A percentile compares a stretch with the other conserved stretches of the same genome.
Evolutionary conservation across 2,113 vertebrate genomes (phyloP).

Genomic region (Kryptolebias marmoratus): DNA sequence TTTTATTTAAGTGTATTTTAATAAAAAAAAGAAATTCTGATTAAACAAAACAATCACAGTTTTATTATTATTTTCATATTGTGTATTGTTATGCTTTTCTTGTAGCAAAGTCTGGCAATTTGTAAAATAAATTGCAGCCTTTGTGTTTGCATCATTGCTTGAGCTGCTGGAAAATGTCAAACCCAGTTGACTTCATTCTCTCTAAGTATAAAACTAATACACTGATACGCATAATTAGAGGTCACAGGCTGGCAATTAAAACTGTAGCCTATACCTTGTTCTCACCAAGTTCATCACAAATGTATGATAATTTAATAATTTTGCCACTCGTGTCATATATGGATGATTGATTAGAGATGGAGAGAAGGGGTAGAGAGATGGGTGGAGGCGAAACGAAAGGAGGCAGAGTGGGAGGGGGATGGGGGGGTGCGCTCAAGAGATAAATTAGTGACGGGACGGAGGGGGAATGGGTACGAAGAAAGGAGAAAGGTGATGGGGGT

Average conservation of each 20-base stretch:
- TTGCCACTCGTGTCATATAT: slow-evolving; percentile 73
- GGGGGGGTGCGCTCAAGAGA: slow-evolving; percentile 39
- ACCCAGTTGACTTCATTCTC: slow-evolving; percentile 64
- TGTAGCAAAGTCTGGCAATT: slow-evolving; percentile 39
- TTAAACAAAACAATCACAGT: not conserved
- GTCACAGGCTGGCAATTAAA: slow-evolving; percentile 74
- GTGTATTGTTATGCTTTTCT: not conserved
- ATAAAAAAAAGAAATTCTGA: not conserved
- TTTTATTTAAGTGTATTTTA: not conserved
- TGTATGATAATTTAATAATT: slow-evolving; percentile 74
- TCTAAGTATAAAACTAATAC: slow-evolving; percentile 75
- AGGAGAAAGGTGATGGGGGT: slow-evolving; percentile 19
- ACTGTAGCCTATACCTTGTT: slow-evolving; percentile 56
- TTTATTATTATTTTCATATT: too few relatives aligned
- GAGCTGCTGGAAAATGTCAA: slow-evolving; percentile 72
- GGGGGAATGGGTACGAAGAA: slow-evolving; percentile 46
- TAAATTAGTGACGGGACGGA: slow-evolving; percentile 68
- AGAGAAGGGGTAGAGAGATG: slow-evolving; percentile 58
- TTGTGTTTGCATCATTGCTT: slow-evolving; percentile 55
- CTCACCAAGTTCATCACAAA: slow-evolving; percentile 66
- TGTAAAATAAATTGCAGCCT: slow-evolving; percentile 57
- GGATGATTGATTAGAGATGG: slow-evolving; percentile 76
- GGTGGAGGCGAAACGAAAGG: slow-evolving; percentile 50
- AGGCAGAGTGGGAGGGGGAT: slow-evolving; percentile 51
- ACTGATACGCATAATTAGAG: slow-evolving; percentile 73